Percentiles rank a stretch among this genome's conserved stretches.
Conservation (phyloP, 2,113 vertebrate species). For the Alectura lathami region DNA sequence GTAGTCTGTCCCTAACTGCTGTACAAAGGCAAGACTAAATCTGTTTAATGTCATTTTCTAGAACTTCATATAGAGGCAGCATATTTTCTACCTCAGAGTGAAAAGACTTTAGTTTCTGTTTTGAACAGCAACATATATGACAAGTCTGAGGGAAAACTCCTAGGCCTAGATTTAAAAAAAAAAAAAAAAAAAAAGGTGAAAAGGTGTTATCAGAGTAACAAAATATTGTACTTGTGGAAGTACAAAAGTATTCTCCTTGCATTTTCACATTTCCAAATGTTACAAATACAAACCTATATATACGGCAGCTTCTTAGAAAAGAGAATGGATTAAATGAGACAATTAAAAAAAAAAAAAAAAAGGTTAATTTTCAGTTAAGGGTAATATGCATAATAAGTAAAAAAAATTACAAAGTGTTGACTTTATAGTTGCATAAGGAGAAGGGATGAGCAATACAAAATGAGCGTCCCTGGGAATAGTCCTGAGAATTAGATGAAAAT, state of each 20-base stretch:
- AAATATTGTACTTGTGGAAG: not conserved
- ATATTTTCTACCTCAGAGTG: not conserved
- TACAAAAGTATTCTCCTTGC: not conserved
- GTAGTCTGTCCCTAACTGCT: not conserved
- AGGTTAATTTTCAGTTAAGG: not conserved
- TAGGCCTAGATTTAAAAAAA: not conserved
- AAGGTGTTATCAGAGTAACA: not conserved
- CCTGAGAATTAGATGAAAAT: not conserved
- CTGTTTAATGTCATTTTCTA: not conserved
- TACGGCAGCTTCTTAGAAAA: not conserved
- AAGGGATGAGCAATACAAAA: not conserved
- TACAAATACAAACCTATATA: accelerated
- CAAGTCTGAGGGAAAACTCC: not conserved
- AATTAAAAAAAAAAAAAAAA: too few species aligned
- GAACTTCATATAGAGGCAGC: not conserved
- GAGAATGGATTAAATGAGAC: too few species aligned
- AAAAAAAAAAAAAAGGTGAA: too few species aligned
- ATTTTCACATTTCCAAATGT: not conserved
- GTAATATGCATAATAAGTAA: not conserved
- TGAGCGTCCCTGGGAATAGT: not conserved
- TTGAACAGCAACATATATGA: not conserved
- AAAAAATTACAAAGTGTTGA: not conserved
- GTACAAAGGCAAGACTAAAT: not conserved
- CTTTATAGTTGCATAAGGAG: not conserved
- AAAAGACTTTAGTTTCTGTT: not conserved